These are phyloP conservation scores for Notothenia rossii DNA, from an alignment of 2,113 vertebrate genomes.

Conservation along the genomic window DNA sequence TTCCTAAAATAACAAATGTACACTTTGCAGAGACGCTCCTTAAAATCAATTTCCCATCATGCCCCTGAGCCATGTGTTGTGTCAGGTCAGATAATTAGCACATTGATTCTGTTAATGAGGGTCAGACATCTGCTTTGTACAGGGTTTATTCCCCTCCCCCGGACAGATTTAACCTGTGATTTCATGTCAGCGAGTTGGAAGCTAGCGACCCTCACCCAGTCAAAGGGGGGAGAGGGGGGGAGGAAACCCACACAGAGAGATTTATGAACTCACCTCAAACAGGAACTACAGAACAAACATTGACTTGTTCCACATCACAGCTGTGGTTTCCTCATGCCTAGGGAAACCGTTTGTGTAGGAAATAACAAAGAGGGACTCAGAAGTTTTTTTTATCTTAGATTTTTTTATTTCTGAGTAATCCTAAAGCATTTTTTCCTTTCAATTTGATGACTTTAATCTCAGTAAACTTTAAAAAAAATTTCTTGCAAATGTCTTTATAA, in stretches of 20 bases:
- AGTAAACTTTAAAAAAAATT: no score
- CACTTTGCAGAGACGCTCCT: not conserved
- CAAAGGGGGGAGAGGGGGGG: not conserved
- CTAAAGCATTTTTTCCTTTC: no score
- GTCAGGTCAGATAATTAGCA: not conserved
- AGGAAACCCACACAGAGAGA: constrained; percentile 1
- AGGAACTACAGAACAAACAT: constrained; percentile 22
- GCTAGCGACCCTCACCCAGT: not conserved
- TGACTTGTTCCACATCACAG: constrained; percentile 22
- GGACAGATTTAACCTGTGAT: constrained; percentile 13
- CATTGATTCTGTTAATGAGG: constrained; percentile 25
- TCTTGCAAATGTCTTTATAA: no score
- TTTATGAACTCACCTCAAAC: constrained; percentile 42
- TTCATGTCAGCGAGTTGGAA: not conserved
- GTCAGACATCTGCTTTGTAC: not conserved
- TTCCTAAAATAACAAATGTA: not conserved
- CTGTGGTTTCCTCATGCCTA: not conserved
- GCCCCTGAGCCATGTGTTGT: not conserved
- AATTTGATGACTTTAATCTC: no score
- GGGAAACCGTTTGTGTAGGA: not conserved
- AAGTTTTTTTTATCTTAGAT: not conserved
- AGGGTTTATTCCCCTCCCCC: constrained; percentile 4
- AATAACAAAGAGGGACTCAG: not conserved
- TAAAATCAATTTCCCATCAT: not conserved
- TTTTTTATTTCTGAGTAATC: no score